Percentiles rank a stretch among this genome's conserved stretches.
Evolutionary conservation across 2,797 vertebrate species (phyloP).

Genomic region (Ctenochaetus hawaiiensis): DNA sequence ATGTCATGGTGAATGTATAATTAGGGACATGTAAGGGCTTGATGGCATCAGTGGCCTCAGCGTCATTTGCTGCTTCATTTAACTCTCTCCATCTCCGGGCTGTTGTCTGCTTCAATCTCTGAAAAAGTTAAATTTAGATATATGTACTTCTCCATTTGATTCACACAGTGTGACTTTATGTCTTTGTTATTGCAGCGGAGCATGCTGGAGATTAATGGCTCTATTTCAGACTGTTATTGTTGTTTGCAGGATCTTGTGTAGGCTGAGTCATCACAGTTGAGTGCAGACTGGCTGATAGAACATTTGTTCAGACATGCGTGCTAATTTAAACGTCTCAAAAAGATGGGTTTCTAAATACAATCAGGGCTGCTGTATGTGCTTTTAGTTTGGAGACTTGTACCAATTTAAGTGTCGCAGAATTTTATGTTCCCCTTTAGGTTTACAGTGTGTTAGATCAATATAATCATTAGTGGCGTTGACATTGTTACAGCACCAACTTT

Average conservation of each 20-base stretch:
- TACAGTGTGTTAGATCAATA: neutral
- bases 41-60: conserved; percentile 50
- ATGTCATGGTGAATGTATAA: conserved; percentile 53
- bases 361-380: neutral
- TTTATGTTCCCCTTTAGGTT: neutral
- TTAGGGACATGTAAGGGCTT: conserved; percentile 58
- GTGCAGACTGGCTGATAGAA: conserved; percentile 31
- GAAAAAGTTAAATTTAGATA: conserved; percentile 61
- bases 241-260: conserved; percentile 37
- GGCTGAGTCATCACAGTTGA: conserved; percentile 52
- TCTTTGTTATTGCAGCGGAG: conserved; percentile 41
- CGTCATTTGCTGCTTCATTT: conserved; percentile 71
- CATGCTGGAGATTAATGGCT: conserved; percentile 57
- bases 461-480: neutral
- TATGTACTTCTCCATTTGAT: conserved; percentile 54
- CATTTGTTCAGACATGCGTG: conserved; percentile 47
- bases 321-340: conserved; percentile 26
- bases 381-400: conserved; percentile 16
- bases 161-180: conserved; percentile 42
- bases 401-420: neutral
- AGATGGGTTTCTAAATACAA: conserved; percentile 24
- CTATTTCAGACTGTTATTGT: conserved; percentile 37
- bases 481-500: neutral
- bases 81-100: conserved; percentile 48
- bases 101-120: conserved; percentile 54